phyloP scores from a whole-genome alignment of 2,797 vertebrate species.

The Danio aesculapii region DNA sequence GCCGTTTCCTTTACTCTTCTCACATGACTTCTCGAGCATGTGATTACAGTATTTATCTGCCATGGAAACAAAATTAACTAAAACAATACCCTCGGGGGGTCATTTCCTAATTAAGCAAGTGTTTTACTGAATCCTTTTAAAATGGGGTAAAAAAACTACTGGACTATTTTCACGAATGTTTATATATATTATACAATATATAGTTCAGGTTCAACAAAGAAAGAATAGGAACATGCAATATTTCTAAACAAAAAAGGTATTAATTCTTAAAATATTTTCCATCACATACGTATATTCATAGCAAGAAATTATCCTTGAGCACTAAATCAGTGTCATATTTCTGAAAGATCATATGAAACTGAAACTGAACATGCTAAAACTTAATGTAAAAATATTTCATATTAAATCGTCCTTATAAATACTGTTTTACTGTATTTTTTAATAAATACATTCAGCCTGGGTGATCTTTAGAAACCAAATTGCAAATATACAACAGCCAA shows the following conservation, averaged over 20 bases:
- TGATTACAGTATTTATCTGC: slow-evolving; percentile 36
- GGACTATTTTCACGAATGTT: background rate
- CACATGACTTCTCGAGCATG: slow-evolving; percentile 39
- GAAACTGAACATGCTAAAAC: background rate
- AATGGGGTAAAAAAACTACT: background rate
- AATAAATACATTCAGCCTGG: too few species aligned
- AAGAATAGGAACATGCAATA: background rate
- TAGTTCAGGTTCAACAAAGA: background rate
- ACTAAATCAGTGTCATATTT: background rate
- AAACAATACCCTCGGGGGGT: background rate
- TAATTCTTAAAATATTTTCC: background rate
- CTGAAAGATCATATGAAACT: background rate
- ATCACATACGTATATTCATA: too few species aligned
- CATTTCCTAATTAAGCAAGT: background rate
- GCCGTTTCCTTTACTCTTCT: slow-evolving; percentile 33
- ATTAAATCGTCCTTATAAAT: too few species aligned
- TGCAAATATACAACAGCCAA: too few species aligned
- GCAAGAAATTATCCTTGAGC: background rate
- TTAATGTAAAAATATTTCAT: too few species aligned
- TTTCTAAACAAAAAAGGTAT: background rate
- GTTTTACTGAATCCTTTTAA: background rate
- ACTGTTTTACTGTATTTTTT: too few species aligned
- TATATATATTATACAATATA: background rate
- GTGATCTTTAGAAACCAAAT: too few species aligned
- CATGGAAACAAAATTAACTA: slow-evolving; percentile 3